Evolutionary conservation across 2,888 invertebrate genomes (phyloP).

Genomic region (Machimus atricapillus): DNA sequence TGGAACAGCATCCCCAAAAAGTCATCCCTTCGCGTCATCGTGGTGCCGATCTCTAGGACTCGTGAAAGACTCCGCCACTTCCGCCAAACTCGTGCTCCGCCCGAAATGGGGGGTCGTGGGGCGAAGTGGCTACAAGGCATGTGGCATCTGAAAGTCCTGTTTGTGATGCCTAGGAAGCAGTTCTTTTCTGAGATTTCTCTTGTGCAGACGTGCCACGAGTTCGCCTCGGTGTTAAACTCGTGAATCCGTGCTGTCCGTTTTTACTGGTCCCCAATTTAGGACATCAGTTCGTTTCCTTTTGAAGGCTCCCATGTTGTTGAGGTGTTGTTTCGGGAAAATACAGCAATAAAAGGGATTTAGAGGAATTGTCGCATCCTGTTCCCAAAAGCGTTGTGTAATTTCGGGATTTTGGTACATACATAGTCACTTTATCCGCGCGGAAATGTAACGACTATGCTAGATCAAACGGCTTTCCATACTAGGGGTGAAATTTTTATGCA

Average conservation of each 20-base stretch:
- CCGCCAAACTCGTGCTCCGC: neutral
- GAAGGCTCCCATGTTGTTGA: neutral
- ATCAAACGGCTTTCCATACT: neutral
- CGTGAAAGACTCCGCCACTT: neutral
- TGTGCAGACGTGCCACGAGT: conserved; percentile 46
- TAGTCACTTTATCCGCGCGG: neutral
- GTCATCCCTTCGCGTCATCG: conserved; percentile 1
- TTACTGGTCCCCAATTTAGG: neutral
- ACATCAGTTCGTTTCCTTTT: neutral
- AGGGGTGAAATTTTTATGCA: neutral
- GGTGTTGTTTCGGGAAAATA: neutral
- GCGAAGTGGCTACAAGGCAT: neutral
- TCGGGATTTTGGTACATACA: neutral
- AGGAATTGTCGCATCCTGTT: conserved; percentile 37
- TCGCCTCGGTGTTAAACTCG: neutral
- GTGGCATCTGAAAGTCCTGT: conserved; percentile 15
- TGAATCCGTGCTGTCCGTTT: neutral
- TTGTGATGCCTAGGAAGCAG: conserved; percentile 41
- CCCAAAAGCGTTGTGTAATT: conserved; percentile 26
- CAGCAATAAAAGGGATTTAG: neutral
- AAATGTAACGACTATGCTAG: neutral
- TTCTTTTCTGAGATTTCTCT: conserved; percentile 48
- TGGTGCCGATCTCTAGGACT: conserved; percentile 19
- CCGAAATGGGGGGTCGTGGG: neutral
- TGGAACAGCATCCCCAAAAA: neutral